Evolutionary conservation across 2,797 vertebrate species (phyloP), one percentile per base, ranked within the genome.

Genomic region (Limosa lapponica): DNA sequence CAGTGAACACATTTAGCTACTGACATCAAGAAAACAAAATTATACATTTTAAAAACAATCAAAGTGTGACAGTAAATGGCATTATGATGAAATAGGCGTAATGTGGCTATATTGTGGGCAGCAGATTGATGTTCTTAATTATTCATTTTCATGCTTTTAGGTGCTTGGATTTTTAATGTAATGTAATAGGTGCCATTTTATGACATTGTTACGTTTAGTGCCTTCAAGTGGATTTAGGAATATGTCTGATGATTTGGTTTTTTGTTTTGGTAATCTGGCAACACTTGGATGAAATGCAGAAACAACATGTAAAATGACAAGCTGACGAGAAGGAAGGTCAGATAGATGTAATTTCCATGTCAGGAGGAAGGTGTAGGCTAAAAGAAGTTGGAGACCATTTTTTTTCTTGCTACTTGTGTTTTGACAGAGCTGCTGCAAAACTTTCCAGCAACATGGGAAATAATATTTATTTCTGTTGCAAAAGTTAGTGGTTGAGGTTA

Each of bases 71-170:
- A 91, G 78, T 82, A 94, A 96, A 90, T 87, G 74, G 52, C 5
- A 0, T 77, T 87, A 52, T 48, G 55, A 64, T 92, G 77, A 93
- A 96, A 89, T 22, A 70, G 51, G 44, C 10, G 2, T 80, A 94
- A 89, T 75, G 73, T 89, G 70, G 28, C 43, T 75, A 36, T 69
- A 79, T 55, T 82, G 70, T 6, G 8, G 81, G 44, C 51, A 82
- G 67, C 59, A 94, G 80, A 79, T 11, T 92, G 81, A 71, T 90
- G 48, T 75, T 79, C 48, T 96, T 87, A 97, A 96, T 97, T 87
- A 96, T 95, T 97, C 4, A 96, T 96, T 92, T 92, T 85, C 71
- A 59, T 94, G 90, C 95, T 96, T 96, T 96, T 97, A 96, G 74
- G 78, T 94, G 71, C 78, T 92, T 96, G 89, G 93, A 82, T 94